phyloP scores from a whole-genome alignment of 2,113 vertebrate genomes.

The Megatriorchis doriae region DNA sequence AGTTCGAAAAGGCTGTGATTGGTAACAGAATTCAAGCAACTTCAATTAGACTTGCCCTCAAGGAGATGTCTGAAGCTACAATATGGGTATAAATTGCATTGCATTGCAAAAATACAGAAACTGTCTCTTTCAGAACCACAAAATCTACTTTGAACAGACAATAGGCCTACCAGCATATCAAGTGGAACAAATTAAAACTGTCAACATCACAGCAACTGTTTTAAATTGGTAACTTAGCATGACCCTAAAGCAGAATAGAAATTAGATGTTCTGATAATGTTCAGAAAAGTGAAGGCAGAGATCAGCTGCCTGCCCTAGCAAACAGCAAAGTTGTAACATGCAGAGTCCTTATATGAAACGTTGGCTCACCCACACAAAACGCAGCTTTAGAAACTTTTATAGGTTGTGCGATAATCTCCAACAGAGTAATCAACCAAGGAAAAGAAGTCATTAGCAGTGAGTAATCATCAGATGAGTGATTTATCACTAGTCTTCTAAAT shows the following conservation, averaged over 20 bases:
- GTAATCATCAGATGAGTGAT: neutral
- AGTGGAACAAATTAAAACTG: constrained; percentile 32
- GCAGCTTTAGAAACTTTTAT: neutral
- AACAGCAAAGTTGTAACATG: neutral
- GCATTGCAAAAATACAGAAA: constrained; percentile 2
- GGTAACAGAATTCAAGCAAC: constrained; percentile 3
- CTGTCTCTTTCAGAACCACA: neutral
- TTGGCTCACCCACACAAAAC: neutral
- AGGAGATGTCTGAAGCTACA: constrained; percentile 29
- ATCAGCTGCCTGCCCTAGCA: neutral
- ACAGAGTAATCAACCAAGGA: neutral
- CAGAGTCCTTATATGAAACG: neutral
- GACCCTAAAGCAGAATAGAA: neutral
- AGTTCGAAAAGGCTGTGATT: neutral
- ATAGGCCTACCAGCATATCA: neutral
- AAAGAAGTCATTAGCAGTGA: neutral
- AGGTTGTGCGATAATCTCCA: neutral
- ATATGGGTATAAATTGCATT: constrained; percentile 15
- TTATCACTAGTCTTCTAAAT: neutral
- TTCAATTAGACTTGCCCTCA: constrained; percentile 36
- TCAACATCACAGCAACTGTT: neutral
- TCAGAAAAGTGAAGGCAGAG: neutral
- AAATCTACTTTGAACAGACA: constrained; percentile 34
- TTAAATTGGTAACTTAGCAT: constrained; percentile 5
- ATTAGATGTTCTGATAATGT: constrained; percentile 25